Percentiles rank a stretch among this genome's conserved stretches.
Conservation (phyloP, 2,888 invertebrate genomes). For the Coenonympha glycerion region DNA sequence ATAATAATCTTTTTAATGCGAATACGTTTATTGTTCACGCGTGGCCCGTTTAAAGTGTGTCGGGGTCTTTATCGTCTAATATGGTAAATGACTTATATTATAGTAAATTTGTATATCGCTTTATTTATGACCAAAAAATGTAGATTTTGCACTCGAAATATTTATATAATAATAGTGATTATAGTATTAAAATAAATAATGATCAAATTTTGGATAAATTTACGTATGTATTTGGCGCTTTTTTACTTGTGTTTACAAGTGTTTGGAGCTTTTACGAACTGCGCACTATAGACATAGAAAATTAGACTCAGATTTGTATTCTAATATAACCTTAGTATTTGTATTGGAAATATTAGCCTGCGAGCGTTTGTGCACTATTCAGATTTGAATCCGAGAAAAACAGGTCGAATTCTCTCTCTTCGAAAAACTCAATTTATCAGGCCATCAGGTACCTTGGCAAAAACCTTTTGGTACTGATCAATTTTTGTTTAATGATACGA, state of each 20-base stretch:
- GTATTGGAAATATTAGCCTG: not conserved
- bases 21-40: not conserved
- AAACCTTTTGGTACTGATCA: too few relatives aligned
- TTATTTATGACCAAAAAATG: constrained; percentile 69
- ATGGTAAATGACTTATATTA: too few relatives aligned
- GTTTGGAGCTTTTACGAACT: constrained; percentile 27
- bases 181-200: constrained; percentile 43
- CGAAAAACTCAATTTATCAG: too few relatives aligned
- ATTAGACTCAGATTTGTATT: constrained; percentile 16
- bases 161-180: constrained; percentile 19
- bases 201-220: constrained; percentile 50
- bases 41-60: too few relatives aligned
- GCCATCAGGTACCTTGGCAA: too few relatives aligned
- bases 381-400: too few relatives aligned
- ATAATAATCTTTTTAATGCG: not conserved
- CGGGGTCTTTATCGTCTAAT: too few relatives aligned
- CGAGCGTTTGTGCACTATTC: not conserved
- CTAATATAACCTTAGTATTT: constrained; percentile 18
- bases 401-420: too few relatives aligned
- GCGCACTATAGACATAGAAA: constrained; percentile 11
- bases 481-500: too few relatives aligned
- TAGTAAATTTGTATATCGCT: constrained; percentile 63
- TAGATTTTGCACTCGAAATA: constrained; percentile 65
- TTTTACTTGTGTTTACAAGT: constrained; percentile 35
- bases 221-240: constrained; percentile 37